Conservation (phyloP, 30 jellyfish, hydroid and myxozoan species). For the Clytia hemisphaerica region DNA sequence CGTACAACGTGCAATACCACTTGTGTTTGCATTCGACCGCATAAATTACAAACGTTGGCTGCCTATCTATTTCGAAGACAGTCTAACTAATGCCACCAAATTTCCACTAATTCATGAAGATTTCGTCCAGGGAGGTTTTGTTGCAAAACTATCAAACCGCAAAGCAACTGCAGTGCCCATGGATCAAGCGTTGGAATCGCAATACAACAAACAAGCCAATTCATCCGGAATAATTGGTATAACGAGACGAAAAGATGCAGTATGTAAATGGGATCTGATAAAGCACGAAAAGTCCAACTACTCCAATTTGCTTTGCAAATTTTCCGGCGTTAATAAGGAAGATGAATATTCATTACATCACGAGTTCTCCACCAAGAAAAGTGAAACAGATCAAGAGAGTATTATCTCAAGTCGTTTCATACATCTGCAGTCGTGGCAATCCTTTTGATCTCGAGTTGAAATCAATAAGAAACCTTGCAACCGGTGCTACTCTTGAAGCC, state of each 20-base stretch:
- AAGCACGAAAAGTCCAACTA: conserved; percentile 6
- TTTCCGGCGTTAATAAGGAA: not conserved
- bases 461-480: not conserved
- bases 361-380: not conserved
- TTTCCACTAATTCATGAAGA: not conserved
- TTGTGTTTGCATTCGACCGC: too few species aligned
- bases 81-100: not conserved
- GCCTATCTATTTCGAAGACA: not conserved
- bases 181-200: not conserved
- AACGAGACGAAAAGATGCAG: conserved; percentile 1
- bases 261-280: conserved; percentile 3
- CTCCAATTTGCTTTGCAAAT: not conserved
- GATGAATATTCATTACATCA: conserved; percentile 7
- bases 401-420: too few species aligned
- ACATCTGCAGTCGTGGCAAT: too few species aligned
- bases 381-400: not conserved
- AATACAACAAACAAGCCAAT: not conserved
- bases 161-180: not conserved
- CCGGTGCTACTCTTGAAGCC: conserved; percentile 4
- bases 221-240: too few species aligned
- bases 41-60: too few species aligned
- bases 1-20: too few species aligned
- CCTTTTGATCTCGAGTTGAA: not conserved
- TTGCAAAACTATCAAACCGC: not conserved
- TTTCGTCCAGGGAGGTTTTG: not conserved